These are phyloP conservation scores for Himalopsyche phryganea DNA, from an alignment of 1,140 invertebrate species.

Conservation along the genomic window DNA sequence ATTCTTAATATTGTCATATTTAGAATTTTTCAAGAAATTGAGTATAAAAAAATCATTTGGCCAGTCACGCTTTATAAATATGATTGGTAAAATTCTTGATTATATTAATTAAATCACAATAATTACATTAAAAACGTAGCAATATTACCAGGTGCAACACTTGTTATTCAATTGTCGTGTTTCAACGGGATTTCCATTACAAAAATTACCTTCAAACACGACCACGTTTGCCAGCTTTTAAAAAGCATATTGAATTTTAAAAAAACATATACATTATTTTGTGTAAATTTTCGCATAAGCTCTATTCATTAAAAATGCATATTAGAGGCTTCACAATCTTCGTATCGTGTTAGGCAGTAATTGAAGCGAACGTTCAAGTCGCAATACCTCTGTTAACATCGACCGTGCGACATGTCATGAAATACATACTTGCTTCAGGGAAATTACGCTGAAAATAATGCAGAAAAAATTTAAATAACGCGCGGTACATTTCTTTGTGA, in stretches of 20 bases:
- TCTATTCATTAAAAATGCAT: conserved; percentile 31
- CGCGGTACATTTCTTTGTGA: no score
- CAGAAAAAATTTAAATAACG: no score
- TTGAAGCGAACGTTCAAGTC: conserved; percentile 8
- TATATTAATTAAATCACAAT: no score
- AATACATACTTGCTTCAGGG: conserved; percentile 4
- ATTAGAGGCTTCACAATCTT: conserved; percentile 28
- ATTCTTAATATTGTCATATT: no score
- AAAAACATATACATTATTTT: conserved; percentile 14
- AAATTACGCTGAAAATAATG: conserved; percentile 19
- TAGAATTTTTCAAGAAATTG: no score
- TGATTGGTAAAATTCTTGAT: background rate
- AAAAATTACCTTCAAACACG: no score
- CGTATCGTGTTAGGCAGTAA: conserved; percentile 26
- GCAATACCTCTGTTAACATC: conserved; percentile 16
- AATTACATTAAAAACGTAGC: no score
- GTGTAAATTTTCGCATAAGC: conserved; percentile 15
- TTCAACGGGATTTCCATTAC: no score
- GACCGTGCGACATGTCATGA: conserved; percentile 4
- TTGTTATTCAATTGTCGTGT: no score
- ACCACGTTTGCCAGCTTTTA: background rate
- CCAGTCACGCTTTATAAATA: background rate
- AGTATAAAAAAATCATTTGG: background rate
- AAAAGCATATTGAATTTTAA: background rate
- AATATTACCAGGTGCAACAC: no score